Evolutionary conservation across 2,113 vertebrate species (phyloP), one percentile per base, ranked within the genome.

Genomic region (Alosa alosa): DNA sequence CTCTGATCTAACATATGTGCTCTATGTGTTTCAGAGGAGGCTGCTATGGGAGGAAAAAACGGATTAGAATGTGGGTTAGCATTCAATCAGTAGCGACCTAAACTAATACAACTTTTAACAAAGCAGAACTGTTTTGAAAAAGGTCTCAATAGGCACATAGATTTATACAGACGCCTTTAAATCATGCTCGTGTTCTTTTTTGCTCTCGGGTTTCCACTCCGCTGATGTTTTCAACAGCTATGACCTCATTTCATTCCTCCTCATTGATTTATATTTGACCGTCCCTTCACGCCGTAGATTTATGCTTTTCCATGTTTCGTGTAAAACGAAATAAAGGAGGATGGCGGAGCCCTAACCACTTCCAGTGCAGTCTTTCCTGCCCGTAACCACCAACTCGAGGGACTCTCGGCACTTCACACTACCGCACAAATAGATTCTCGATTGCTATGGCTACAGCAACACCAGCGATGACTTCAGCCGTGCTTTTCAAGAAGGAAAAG

Each of bases 101-200:
- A 4, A 15, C 25, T 72, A 72, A 72, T 25, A 72, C 31, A 36
- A 72, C 39, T 60, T 64, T 39, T 86, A 83, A 87, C 85, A 92
- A 89, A 92, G 86, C 84, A 83, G 88, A 52, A 84, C 89, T 90
- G 89, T 90, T 90, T 91, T 90, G 90, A 83, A 22, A 84, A 88
- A 78, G 78, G 41, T 20, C 44, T 82, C 44, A 10, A 31, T 20
- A 17, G 89, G 89, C 36, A 78, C 72, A 78, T 15, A 41, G 10
- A 78, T 78, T 39, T 78, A 15, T 17, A 36, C 25, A 22, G 8
- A 78, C 2, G 10, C 11, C 36, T 39, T 78, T 78, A 78, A 78
- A 78, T 78, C 72, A 68, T 31, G 25, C 25, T 10, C 7, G 15
- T 78, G 31, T 39, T 78, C 20, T 78, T 75, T 39, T 78, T 36